A percentile compares a stretch with the other conserved stretches of the same genome.
phyloP scores from a whole-genome alignment of 1,140 invertebrate genomes.

The Apis dorsata region DNA sequence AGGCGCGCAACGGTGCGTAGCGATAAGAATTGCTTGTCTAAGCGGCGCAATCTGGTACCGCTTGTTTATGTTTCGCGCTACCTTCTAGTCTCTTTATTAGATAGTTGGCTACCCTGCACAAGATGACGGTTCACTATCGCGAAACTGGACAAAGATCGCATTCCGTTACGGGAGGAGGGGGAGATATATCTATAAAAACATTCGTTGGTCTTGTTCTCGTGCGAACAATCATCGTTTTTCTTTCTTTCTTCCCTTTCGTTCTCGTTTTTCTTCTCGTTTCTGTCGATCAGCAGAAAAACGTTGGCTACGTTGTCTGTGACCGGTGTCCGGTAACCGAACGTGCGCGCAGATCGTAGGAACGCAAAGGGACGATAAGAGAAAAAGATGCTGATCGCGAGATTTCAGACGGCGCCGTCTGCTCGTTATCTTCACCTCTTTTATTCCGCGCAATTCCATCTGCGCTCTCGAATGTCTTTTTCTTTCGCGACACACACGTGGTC shows the following conservation, averaged over 20 bases:
- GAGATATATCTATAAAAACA: too few relatives aligned
- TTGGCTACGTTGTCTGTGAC: background rate
- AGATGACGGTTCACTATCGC: background rate
- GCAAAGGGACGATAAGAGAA: constrained; percentile 25
- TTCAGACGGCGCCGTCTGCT: constrained; percentile 43
- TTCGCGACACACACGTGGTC: background rate
- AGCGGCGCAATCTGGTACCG: background rate
- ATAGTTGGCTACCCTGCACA: background rate
- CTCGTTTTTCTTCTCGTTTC: background rate
- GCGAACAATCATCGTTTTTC: background rate
- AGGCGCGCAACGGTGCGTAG: background rate
- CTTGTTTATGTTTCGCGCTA: constrained; percentile 21
- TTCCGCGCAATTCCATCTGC: constrained; percentile 21
- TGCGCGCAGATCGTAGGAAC: constrained; percentile 21
- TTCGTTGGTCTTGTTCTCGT: constrained; percentile 22
- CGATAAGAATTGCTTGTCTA: constrained; percentile 44
- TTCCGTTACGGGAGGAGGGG: background rate
- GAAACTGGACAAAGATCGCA: background rate
- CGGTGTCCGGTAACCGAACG: constrained; percentile 43
- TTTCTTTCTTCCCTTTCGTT: background rate
- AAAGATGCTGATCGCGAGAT: constrained; percentile 47
- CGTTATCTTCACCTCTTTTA: constrained; percentile 38
- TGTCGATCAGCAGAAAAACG: constrained; percentile 39
- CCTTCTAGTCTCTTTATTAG: constrained; percentile 17
- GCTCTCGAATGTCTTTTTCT: constrained; percentile 4